These are phyloP conservation scores for Pogonus chalceus DNA, from an alignment of 1,140 invertebrate genomes.

Conservation along the genomic window DNA sequence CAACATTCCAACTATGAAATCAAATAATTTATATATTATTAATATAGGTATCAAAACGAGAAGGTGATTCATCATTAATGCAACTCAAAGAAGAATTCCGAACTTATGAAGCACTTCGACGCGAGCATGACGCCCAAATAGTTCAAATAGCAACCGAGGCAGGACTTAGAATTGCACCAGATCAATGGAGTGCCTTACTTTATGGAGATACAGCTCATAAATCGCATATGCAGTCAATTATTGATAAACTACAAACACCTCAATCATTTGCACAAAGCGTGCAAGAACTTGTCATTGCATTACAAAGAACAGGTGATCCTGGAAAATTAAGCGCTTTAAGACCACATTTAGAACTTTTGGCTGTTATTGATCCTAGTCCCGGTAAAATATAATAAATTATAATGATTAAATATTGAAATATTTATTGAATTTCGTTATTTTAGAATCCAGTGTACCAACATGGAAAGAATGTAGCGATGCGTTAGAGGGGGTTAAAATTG, in stretches of 20 bases:
- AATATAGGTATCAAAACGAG: constrained; percentile 88
- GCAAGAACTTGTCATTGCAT: constrained; percentile 82
- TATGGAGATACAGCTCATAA: constrained; percentile 94
- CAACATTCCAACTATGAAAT: not conserved
- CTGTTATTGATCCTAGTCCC: constrained; percentile 72
- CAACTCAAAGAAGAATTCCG: constrained; percentile 96
- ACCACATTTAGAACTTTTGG: constrained; percentile 73
- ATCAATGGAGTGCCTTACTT: constrained; percentile 94
- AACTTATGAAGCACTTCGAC: constrained; percentile 82
- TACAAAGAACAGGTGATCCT: constrained; percentile 85
- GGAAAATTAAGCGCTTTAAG: constrained; percentile 68
- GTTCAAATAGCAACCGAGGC: constrained; percentile 96
- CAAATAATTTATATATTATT: constrained; percentile 12
- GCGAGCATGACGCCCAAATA: constrained; percentile 97
- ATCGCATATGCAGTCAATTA: constrained; percentile 98
- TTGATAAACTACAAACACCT: constrained; percentile 87
- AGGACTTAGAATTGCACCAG: constrained; percentile 90
- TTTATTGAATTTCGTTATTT: constrained; percentile 18
- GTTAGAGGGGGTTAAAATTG: constrained; percentile 68
- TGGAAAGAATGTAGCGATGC: constrained; percentile 66
- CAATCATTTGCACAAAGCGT: constrained; percentile 84
- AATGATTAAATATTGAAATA: not conserved
- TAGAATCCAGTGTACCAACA: constrained; percentile 58
- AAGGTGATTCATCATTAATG: constrained; percentile 97
- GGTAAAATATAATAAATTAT: constrained; percentile 39